Conservation (phyloP, 2,113 vertebrate genomes). For the Cyphomyrus plagiostoma region DNA sequence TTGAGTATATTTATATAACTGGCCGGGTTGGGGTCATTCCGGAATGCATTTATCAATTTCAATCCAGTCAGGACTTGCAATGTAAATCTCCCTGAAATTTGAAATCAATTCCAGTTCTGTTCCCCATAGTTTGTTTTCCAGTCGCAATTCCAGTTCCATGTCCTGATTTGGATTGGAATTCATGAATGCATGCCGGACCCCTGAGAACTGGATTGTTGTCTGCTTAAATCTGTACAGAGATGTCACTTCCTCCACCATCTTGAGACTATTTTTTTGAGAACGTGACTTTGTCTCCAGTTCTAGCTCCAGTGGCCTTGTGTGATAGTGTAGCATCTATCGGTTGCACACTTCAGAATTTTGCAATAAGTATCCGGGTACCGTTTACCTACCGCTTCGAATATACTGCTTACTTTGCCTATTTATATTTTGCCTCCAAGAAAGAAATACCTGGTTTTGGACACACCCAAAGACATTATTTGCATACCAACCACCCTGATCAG, state of each 20-base stretch:
- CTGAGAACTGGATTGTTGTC: not conserved
- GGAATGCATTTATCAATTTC: too few species aligned
- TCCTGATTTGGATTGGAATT: too few species aligned
- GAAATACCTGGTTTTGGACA: not conserved
- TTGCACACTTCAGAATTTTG: not conserved
- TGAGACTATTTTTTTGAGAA: not conserved
- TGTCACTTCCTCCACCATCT: not conserved
- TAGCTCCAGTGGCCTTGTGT: not conserved
- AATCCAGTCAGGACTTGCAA: too few species aligned
- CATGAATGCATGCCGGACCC: too few species aligned
- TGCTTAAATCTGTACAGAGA: not conserved
- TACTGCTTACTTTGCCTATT: not conserved
- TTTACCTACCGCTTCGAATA: not conserved
- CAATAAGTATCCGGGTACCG: not conserved
- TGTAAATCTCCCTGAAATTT: too few species aligned
- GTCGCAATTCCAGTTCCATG: too few species aligned
- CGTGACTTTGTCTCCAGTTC: not conserved
- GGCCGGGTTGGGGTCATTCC: too few species aligned
- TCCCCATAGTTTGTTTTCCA: too few species aligned
- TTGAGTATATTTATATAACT: not conserved
- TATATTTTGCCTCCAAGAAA: not conserved
- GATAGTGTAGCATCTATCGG: not conserved
- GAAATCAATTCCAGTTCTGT: too few species aligned
- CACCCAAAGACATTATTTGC: not conserved
- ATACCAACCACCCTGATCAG: not conserved